Conservation (phyloP, 2,113 vertebrate genomes). For the Hirundichthys speculiger region DNA sequence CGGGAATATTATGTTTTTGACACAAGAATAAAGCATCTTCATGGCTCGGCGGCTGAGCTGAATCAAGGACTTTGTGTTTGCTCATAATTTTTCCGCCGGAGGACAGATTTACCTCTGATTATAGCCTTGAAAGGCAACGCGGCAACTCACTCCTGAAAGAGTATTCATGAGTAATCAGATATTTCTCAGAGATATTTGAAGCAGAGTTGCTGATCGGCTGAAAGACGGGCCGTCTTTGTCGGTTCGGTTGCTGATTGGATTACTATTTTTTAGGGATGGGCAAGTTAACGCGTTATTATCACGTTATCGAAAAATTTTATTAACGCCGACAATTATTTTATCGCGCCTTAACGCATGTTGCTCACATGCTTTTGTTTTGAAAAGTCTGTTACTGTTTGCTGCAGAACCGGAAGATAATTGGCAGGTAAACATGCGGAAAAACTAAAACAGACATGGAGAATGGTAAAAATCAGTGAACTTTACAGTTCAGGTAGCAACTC, state of each 20-base stretch:
- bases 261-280: too few relatives aligned
- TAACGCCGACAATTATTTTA: too few relatives aligned
- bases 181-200: constrained; percentile 33
- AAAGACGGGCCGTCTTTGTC: constrained; percentile 1
- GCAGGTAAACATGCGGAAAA: too few relatives aligned
- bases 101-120: constrained; percentile 49
- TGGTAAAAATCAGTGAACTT: too few relatives aligned
- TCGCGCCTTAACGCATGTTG: too few relatives aligned
- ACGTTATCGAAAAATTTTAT: too few relatives aligned
- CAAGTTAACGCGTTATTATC: too few relatives aligned
- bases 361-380: too few relatives aligned
- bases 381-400: too few relatives aligned
- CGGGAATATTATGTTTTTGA: constrained; percentile 56
- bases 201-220: constrained; percentile 2
- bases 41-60: constrained; percentile 3
- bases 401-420: too few relatives aligned
- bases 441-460: too few relatives aligned
- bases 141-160: constrained; percentile 15
- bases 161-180: constrained; percentile 52
- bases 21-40: not conserved
- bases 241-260: not conserved
- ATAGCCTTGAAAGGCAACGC: constrained; percentile 21
- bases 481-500: too few relatives aligned
- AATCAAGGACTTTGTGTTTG: constrained; percentile 34
- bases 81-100: constrained; percentile 27